Conservation (phyloP, 2,113 vertebrate genomes). For the Gorsachius goisagi region DNA sequence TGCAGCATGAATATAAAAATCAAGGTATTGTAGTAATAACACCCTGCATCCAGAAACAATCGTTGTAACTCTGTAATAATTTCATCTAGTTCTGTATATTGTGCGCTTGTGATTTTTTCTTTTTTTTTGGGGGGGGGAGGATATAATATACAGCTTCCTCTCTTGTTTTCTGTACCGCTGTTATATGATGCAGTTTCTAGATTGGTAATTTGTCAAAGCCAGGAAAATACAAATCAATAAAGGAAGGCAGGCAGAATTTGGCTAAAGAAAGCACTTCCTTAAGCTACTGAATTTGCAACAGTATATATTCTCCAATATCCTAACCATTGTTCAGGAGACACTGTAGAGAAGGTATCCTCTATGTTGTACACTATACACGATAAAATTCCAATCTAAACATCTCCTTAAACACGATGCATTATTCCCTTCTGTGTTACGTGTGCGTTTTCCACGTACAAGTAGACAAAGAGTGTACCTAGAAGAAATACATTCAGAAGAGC, state of each 20-base stretch:
- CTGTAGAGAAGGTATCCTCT: not conserved
- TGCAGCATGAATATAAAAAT: slow-evolving; percentile 16
- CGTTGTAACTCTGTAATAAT: slow-evolving; percentile 27
- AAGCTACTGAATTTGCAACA: slow-evolving; percentile 36
- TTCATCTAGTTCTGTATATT: slow-evolving; percentile 4
- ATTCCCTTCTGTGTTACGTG: slow-evolving; percentile 42
- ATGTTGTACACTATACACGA: not conserved
- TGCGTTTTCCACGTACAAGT: slow-evolving; percentile 39
- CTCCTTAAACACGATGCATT: slow-evolving; percentile 10
- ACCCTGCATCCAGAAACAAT: slow-evolving; percentile 54
- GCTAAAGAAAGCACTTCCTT: slow-evolving; percentile 46
- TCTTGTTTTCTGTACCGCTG: not conserved
- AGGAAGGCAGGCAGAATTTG: slow-evolving; percentile 49
- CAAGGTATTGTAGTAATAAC: not conserved
- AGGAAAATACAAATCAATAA: slow-evolving; percentile 59
- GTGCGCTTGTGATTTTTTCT: not conserved
- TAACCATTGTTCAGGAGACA: slow-evolving; percentile 12
- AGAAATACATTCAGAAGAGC: slow-evolving; percentile 35
- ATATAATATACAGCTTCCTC: not conserved
- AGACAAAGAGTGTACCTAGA: slow-evolving; percentile 54
- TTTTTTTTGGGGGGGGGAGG: not conserved
- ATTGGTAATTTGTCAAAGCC: slow-evolving; percentile 43
- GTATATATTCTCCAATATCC: slow-evolving; percentile 8
- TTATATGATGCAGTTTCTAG: slow-evolving; percentile 2
- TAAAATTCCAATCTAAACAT: slow-evolving; percentile 23